Base-by-base conservation (phyloP, 2,888 invertebrate genomes). In the Drosophila ochracea region DNA sequence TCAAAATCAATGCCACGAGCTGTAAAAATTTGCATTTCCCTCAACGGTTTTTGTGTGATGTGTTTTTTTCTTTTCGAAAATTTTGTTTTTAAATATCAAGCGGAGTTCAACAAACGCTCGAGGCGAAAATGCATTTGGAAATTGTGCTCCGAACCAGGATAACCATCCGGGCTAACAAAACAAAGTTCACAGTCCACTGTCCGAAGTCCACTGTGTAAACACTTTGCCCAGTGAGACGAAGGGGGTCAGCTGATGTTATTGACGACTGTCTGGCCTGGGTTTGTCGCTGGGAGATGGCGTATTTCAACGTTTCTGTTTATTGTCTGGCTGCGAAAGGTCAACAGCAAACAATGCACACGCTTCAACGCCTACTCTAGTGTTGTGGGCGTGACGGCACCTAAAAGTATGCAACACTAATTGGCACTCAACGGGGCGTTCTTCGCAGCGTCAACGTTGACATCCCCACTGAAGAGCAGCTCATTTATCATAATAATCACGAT, bases 1-100 rank as follows among this genome's bases (percentile, higher is more conserved):
- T 76, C 78, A 83, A 86, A 86, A 89, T 86, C 85, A 89, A 89
- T 85, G 85, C 85, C 85, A 80, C 86, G 77, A 86, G 89, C 87
- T 80, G 80, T 73, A 76, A 70, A 86, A 89, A 89, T 86, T 86
- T 86, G 84, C 87, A 89, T 86, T 74, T 89, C 85, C 83, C 83
- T 68, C 73, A 69, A 77, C 77, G 50, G 58, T 69, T 73, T 73
- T 70, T 78, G 49, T 65, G 21, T 25, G 52, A 47, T 54, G 59
- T 66, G 6, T 73, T 69, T 25, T 47, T 21, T 11, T 41, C 21
- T 47, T 9, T 72, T 71, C 39, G 49, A 67, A 83, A 81, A 79
- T 69, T 81, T 19, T 39, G 30, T 77, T 84, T 78, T 75, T 68
- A 84, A 89, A 85, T 82, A 84, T 82, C 76, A 57, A 60, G 57